Evolutionary conservation across 2,113 vertebrate species (phyloP).

Genomic region (Leptodactylus fuscus): DNA sequence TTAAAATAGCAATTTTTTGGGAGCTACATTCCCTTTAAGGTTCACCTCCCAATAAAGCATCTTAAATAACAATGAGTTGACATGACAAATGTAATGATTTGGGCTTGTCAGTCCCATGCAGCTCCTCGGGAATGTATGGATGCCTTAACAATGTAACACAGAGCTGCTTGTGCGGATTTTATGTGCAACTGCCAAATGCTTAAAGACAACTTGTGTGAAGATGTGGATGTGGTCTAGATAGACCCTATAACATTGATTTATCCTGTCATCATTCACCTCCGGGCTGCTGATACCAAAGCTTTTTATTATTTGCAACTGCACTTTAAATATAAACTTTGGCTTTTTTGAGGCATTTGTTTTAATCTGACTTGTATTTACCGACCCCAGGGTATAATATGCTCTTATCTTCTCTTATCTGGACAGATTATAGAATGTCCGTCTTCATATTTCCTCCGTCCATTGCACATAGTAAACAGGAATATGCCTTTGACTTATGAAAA

Average conservation of each 20-base stretch:
- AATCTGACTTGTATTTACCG: not conserved
- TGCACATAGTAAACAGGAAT: not conserved
- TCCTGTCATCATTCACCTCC: conserved; percentile 2
- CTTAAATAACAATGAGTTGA: not conserved
- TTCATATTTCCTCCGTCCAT: not conserved
- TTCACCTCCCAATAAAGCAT: not conserved
- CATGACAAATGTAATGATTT: not conserved
- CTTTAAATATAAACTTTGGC: not conserved
- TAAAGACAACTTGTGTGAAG: not conserved
- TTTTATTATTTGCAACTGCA: conserved; percentile 1
- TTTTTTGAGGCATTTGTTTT: not conserved
- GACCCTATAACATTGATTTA: conserved; percentile 13
- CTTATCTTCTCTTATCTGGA: not conserved
- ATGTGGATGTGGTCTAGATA: not conserved
- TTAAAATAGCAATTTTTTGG: too few species aligned
- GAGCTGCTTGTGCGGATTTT: not conserved
- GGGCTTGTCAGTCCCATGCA: not conserved
- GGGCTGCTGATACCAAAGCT: conserved; percentile 2
- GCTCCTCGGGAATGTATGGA: not conserved
- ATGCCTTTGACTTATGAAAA: not conserved
- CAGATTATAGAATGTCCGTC: not conserved
- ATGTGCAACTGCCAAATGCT: not conserved
- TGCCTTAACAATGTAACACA: not conserved
- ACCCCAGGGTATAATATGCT: not conserved
- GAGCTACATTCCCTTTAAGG: not conserved